These are phyloP conservation scores for Pterocles burchelli DNA, from an alignment of 2,113 vertebrate species.

Conservation along the genomic window DNA sequence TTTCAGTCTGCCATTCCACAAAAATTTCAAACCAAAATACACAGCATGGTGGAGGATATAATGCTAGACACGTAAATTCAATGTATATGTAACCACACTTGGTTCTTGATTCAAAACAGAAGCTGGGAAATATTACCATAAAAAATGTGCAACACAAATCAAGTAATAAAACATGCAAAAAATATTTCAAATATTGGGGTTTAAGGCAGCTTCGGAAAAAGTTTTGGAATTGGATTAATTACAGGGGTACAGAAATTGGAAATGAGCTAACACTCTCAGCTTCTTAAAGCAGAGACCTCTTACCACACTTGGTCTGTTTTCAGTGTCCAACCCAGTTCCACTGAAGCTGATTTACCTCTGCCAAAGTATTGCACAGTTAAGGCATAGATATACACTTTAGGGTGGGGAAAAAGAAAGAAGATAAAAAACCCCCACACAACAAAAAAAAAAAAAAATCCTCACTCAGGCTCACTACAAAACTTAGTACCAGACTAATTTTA, in stretches of 20 bases:
- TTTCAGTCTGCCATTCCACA: not conserved
- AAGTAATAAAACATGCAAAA: not conserved
- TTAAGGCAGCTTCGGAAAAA: not conserved
- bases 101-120: not conserved
- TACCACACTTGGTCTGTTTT: not conserved
- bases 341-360: not conserved
- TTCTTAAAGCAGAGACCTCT: not conserved
- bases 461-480: not conserved
- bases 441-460: not conserved
- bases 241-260: not conserved
- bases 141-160: not conserved
- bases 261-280: not conserved
- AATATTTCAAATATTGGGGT: not conserved
- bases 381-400: not conserved
- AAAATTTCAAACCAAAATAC: not conserved
- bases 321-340: rapidly evolving
- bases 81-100: not conserved
- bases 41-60: not conserved
- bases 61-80: not conserved
- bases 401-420: too few relatives aligned
- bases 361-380: not conserved
- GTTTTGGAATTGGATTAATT: not conserved
- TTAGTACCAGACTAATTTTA: not conserved
- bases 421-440: too few relatives aligned
- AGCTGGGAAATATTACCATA: not conserved